phyloP scores from a whole-genome alignment of 2,888 invertebrate genomes.

The Tridacna gigas region DNA sequence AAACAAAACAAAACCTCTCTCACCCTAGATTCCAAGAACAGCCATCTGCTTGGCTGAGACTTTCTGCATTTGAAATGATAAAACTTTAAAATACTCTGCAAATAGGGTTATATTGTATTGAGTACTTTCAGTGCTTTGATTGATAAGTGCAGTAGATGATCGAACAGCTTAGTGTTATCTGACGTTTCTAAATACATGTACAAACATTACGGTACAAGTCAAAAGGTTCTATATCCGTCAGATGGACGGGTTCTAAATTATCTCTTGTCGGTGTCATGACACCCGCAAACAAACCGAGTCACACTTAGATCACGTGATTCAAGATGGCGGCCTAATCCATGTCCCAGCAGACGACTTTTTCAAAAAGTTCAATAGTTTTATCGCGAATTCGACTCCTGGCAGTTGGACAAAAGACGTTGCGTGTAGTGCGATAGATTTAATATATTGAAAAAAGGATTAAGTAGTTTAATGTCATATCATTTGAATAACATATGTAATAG shows the following conservation, averaged over 20 bases:
- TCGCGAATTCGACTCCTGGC: not conserved
- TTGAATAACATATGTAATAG: not conserved
- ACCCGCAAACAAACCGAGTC: slow-evolving; percentile 56
- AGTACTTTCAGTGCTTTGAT: not conserved
- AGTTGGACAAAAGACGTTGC: not conserved
- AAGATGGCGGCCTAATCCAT: slow-evolving; percentile 20
- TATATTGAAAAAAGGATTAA: not conserved
- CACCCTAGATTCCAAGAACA: too few relatives aligned
- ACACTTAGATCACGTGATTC: slow-evolving; percentile 38
- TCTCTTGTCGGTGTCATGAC: slow-evolving; percentile 56
- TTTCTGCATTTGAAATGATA: too few relatives aligned
- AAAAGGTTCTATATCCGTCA: not conserved
- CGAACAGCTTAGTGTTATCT: not conserved
- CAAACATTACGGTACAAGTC: slow-evolving; percentile 7
- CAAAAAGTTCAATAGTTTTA: not conserved
- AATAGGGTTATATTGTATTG: not conserved
- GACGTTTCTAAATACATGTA: not conserved
- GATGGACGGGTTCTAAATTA: slow-evolving; percentile 16
- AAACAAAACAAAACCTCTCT: too few relatives aligned
- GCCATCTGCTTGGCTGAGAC: too few relatives aligned
- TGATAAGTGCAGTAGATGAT: too few relatives aligned
- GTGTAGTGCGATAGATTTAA: not conserved
- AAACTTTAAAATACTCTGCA: too few relatives aligned
- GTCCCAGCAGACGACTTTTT: slow-evolving; percentile 17
- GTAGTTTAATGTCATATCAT: not conserved